A percentile compares a stretch with the other conserved stretches of the same genome.
These are phyloP conservation scores for Lasioglossum albipes DNA, from an alignment of 1,140 invertebrate species.

Conservation along the genomic window DNA sequence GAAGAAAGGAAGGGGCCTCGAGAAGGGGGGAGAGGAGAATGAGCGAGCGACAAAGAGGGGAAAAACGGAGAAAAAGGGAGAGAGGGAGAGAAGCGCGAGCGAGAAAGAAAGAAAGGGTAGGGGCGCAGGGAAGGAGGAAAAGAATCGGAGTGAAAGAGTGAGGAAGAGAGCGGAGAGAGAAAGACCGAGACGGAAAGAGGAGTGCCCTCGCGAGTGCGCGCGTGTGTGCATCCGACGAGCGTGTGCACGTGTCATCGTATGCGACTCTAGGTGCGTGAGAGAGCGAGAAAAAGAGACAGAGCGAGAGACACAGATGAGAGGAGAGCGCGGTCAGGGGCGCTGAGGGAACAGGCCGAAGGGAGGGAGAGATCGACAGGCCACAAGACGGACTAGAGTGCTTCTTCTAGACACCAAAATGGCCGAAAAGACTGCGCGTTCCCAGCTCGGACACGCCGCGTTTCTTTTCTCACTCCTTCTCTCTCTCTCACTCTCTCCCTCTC, in stretches of 20 bases:
- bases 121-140: constrained; percentile 11
- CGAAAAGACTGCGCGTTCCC: constrained; percentile 60
- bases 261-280: constrained; percentile 55
- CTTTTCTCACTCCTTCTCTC: constrained; percentile 10
- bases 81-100: constrained; percentile 4
- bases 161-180: constrained; percentile 10
- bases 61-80: constrained; percentile 21
- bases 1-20: constrained; percentile 29
- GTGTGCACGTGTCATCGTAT: constrained; percentile 65
- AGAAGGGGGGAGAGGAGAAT: constrained; percentile 19
- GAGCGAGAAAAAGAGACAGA: constrained; percentile 11
- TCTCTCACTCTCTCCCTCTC: not conserved
- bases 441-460: constrained; percentile 52
- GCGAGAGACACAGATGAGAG: constrained; percentile 5
- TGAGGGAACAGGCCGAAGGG: constrained; percentile 40
- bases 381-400: constrained; percentile 56
- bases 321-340: constrained; percentile 34
- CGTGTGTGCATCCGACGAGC: constrained; percentile 52
- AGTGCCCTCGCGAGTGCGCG: constrained; percentile 46
- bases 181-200: constrained; percentile 8
- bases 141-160: constrained; percentile 6
- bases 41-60: constrained; percentile 9
- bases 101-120: not conserved
- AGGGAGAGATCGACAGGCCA: constrained; percentile 48
- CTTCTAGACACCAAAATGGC: constrained; percentile 69